Base-by-base conservation (phyloP, 2,797 vertebrate genomes). In the Artibeus jamaicensis region DNA sequence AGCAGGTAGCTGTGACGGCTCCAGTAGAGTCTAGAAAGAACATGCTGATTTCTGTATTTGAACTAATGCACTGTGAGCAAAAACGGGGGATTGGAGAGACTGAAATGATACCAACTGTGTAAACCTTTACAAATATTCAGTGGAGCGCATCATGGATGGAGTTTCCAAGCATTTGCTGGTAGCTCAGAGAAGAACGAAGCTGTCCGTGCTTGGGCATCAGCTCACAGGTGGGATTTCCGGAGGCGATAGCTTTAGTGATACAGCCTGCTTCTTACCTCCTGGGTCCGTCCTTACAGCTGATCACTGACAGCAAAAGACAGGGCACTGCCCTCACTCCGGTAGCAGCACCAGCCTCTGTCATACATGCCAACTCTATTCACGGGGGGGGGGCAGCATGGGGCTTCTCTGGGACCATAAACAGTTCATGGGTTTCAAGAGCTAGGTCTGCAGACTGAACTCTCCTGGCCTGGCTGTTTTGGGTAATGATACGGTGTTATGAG, bases 401-500 rank as follows among this genome's bases (percentile, higher is more conserved):
- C 34, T 42, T 82, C 32, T 46, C 44, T 78, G 46, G 4, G 15
- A 71, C 53, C 46, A 26, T 1, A 3, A 71, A 37, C n/a, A 39
- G 26, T 26, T 85, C 44, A 6, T 7, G 39, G 5, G 37, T 39
- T 70, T 50, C 76, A 81, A 70, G 48, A 70, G 59, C 68, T 65
- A 70, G 18, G 10, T 65, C 73, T 91, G n/a, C 1, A 70, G 57
- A 22, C 44, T 46, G 32, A 48, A 71, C 11, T 29, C 19, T 73
- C 32, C 21, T 46, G n/a, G 53, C 12, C 15, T 44, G 42, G 11
- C 48, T 34, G 42, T 68, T 62, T 48, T 78, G 48, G 15, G 16
- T 76, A 73, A 94, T 48, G 42, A 68, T 24, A 70, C 9, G 59
- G 19, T 78, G 44, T 86, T 93, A 42, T 78, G 44, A 86, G 26